Percentiles rank a stretch among this genome's conserved stretches.
Conservation (phyloP, 2,113 vertebrate species). For the human region DNA sequence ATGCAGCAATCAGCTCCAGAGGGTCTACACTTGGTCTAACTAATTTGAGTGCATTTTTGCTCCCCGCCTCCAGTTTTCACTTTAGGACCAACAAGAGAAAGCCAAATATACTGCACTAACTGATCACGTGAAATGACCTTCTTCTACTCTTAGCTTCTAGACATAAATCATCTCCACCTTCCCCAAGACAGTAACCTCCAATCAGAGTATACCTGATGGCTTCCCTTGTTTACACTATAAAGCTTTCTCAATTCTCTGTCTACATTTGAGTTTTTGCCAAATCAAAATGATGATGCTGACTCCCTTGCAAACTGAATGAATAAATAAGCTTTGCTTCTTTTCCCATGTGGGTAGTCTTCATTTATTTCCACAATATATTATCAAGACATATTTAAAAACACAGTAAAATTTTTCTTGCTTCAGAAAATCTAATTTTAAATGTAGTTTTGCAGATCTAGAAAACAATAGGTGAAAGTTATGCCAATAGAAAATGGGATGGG, state of each 20-base stretch:
- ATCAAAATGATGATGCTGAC: background rate
- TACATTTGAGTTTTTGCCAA: background rate
- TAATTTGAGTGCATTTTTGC: background rate
- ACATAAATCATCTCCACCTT: background rate
- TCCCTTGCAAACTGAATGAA: background rate
- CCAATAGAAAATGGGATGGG: background rate
- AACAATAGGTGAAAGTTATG: background rate
- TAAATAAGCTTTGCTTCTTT: background rate
- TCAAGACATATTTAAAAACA: background rate
- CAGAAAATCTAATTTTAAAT: background rate
- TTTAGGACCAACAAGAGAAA: background rate
- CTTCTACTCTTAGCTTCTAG: background rate
- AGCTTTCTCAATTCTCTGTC: background rate
- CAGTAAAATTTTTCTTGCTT: background rate
- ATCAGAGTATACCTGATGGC: background rate
- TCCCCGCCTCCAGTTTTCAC: background rate
- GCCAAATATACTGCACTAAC: background rate
- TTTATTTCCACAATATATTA: background rate
- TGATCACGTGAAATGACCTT: too few relatives aligned
- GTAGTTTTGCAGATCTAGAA: background rate
- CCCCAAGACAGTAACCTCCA: fast-evolving
- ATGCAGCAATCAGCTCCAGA: background rate
- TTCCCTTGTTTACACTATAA: background rate
- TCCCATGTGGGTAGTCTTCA: background rate
- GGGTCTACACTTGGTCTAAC: background rate